These are phyloP conservation scores for Acipenser transmontanus DNA, from an alignment of 2,797 vertebrate species.

Conservation along the genomic window DNA sequence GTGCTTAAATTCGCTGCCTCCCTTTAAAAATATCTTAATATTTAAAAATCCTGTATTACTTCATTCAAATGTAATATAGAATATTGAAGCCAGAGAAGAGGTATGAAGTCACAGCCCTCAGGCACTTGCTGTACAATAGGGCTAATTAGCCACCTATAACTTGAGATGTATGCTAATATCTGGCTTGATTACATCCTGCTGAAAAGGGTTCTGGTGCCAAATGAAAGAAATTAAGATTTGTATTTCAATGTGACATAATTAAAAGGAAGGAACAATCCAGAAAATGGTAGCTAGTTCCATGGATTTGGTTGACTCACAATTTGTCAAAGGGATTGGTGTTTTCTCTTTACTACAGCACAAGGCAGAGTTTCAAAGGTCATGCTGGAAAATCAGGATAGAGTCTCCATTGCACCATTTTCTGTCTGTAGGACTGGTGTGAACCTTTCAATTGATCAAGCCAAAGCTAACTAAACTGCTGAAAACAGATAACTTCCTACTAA, in stretches of 20 bases:
- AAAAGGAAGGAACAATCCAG: slow-evolving; percentile 3
- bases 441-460: no score
- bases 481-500: no score
- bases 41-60: slow-evolving; percentile 1
- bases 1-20: background rate
- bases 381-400: no score
- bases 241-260: slow-evolving; percentile 17
- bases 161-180: slow-evolving; percentile 28
- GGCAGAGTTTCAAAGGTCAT: no score
- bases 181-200: slow-evolving; percentile 23
- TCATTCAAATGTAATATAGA: slow-evolving; percentile 8
- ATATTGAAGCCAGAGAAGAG: slow-evolving; percentile 5
- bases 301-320: no score
- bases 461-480: no score
- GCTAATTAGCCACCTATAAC: slow-evolving; percentile 30
- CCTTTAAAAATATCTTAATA: background rate
- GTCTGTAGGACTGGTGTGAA: no score
- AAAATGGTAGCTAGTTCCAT: background rate
- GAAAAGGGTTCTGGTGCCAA: slow-evolving; percentile 16
- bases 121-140: slow-evolving; percentile 17
- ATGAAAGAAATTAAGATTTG: slow-evolving; percentile 29
- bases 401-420: no score
- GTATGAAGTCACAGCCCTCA: background rate
- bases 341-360: no score
- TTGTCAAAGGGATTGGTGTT: no score